phyloP scores from a whole-genome alignment of 2,113 vertebrate genomes.

The Limnothrissa miodon region DNA sequence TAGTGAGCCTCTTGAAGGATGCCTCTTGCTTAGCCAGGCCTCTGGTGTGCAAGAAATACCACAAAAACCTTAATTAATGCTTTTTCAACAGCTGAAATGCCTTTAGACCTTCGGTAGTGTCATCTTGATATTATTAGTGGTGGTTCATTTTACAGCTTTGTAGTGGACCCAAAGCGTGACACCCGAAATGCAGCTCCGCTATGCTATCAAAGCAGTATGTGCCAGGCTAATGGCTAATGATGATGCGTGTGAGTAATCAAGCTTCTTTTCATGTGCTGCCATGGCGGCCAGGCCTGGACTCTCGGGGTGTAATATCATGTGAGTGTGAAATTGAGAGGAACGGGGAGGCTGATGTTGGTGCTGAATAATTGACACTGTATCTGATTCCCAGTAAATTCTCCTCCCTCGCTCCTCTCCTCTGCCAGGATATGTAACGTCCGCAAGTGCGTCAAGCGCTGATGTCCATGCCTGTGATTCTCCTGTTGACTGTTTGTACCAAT shows the following conservation, averaged over 20 bases:
- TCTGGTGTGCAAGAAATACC: not conserved
- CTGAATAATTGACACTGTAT: not conserved
- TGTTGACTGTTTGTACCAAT: not conserved
- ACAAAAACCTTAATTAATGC: no score
- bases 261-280: not conserved
- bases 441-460: not conserved
- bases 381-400: not conserved
- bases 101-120: not conserved
- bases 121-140: not conserved
- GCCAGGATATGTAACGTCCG: no score
- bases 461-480: not conserved
- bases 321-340: not conserved
- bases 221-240: not conserved
- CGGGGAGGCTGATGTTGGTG: not conserved
- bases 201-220: not conserved
- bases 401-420: not conserved
- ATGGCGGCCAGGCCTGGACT: not conserved
- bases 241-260: not conserved
- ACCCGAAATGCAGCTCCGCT: not conserved
- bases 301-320: not conserved
- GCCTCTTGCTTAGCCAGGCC: not conserved
- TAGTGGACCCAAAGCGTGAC: not conserved
- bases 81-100: no score
- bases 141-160: not conserved
- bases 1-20: no score